Conservation (phyloP, 2,797 vertebrate species). For the Hippoglossus hippoglossus region DNA sequence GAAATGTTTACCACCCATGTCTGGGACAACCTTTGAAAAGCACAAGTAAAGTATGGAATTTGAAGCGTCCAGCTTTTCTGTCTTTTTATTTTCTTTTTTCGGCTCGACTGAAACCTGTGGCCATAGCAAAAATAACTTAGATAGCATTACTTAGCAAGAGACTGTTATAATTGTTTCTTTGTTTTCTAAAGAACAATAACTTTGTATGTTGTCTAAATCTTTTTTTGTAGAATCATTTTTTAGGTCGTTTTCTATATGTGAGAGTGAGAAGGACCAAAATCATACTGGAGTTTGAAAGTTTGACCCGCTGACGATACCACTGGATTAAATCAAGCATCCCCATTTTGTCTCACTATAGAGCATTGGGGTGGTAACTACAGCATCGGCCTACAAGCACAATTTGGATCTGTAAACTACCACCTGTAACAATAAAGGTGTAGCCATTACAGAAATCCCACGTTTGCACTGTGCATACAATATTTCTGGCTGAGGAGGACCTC, state of each 20-base stretch:
- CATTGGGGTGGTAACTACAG: conserved; percentile 63
- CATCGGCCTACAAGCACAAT: conserved; percentile 64
- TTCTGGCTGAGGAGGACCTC: conserved; percentile 41
- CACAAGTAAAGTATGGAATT: conserved; percentile 80
- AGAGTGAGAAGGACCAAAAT: conserved; percentile 86
- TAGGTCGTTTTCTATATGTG: conserved; percentile 82
- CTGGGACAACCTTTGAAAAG: conserved; percentile 79
- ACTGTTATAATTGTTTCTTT: conserved; percentile 87
- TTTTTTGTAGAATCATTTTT: conserved; percentile 84
- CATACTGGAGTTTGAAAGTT: conserved; percentile 59
- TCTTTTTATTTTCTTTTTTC: conserved; percentile 33
- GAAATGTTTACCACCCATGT: conserved; percentile 75
- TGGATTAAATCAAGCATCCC: conserved; percentile 55
- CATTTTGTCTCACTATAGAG: conserved; percentile 52
- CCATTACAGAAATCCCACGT: conserved; percentile 45
- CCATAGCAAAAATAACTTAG: conserved; percentile 77
- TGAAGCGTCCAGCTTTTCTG: conserved; percentile 60
- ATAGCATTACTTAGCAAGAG: conserved; percentile 78
- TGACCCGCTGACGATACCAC: conserved; percentile 45
- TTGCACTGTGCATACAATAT: conserved; percentile 47
- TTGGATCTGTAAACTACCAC: conserved; percentile 60
- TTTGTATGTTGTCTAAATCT: conserved; percentile 83
- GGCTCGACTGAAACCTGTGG: conserved; percentile 79
- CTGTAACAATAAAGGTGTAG: conserved; percentile 37
- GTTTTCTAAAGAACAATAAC: conserved; percentile 86